Evolutionary conservation across 2,797 vertebrate genomes (phyloP).

Genomic region (Acrossocheilus fasciatus): DNA sequence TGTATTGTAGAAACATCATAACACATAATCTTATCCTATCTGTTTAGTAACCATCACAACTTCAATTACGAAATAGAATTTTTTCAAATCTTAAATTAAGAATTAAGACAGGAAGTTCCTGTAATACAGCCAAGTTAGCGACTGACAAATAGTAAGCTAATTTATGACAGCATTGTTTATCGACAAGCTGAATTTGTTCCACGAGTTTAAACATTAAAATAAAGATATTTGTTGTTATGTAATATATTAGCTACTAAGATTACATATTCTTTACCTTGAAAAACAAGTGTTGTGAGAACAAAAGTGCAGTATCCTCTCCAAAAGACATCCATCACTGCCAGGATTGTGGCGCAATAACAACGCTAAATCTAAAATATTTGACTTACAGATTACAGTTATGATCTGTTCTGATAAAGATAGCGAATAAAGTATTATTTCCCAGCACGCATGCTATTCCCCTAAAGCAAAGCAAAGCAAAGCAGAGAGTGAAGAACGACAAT

Average conservation of each 20-base stretch:
- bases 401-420: neutral
- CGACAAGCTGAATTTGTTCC: neutral
- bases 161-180: neutral
- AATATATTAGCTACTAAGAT: neutral
- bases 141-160: neutral
- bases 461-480: constrained; percentile 13
- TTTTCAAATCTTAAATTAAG: neutral
- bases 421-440: neutral
- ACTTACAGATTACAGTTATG: neutral
- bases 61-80: neutral
- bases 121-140: neutral
- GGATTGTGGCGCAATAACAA: neutral
- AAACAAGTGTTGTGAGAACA: constrained; percentile 30
- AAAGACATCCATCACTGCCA: constrained; percentile 37
- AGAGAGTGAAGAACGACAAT: neutral
- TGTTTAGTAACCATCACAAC: neutral
- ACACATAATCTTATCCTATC: neutral
- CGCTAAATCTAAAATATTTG: neutral
- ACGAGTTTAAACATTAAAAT: neutral
- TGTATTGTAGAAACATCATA: neutral
- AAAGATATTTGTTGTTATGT: neutral
- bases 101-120: neutral
- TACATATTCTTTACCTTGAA: constrained; percentile 45
- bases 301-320: constrained; percentile 46
- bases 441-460: neutral